Base-by-base conservation (phyloP, 1,140 invertebrate species). In the Heliconius congener region DNA sequence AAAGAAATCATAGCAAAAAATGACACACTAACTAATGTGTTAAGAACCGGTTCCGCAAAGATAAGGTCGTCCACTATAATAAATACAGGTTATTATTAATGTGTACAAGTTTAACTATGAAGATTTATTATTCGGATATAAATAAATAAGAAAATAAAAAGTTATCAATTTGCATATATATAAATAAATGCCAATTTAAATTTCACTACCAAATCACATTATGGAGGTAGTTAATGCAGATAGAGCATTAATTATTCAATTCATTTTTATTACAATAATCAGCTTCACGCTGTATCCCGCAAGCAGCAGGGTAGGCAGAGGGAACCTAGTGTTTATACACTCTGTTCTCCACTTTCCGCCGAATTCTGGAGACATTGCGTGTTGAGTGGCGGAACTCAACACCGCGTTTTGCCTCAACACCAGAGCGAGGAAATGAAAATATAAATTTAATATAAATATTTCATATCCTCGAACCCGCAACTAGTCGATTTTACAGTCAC, bases 1-100 rank as follows among this genome's bases (percentile, higher is more conserved):
- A 80, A 37, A 27, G 60, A 66, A 66, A 66, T 30, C 57, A 70
- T 73, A 60, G 77, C 73, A 81, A 81, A 77, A 77, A 81, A 55
- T 81, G 79, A 81, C 79, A 81, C 72, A 77, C 60, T 81, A 80
- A 80, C 72, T 80, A 81, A 77, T 74, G 46, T 74, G 1, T 8
- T 71, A 81, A 52, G 55, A 71, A 77, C 79, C 72, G 79, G 79
- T 81, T 73, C 8, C 19, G 30, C 42, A 60, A 50, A 72, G 73
- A 80, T 73, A 76, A 55, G 70, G 78, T 60, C 66, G 46, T 71
- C 13, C 16, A 23, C 2, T 66, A 30, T 30, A 72, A 42, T 72
- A 39, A n/a, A 42, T 72, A 42, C 37, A 19, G 8, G 71, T 72
- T n/a, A 72, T 72, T 72, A 72, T 39, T 23, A 34, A 71, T 72